phyloP scores from a whole-genome alignment of 2,888 invertebrate genomes.

The Agapetus fuscipes region DNA sequence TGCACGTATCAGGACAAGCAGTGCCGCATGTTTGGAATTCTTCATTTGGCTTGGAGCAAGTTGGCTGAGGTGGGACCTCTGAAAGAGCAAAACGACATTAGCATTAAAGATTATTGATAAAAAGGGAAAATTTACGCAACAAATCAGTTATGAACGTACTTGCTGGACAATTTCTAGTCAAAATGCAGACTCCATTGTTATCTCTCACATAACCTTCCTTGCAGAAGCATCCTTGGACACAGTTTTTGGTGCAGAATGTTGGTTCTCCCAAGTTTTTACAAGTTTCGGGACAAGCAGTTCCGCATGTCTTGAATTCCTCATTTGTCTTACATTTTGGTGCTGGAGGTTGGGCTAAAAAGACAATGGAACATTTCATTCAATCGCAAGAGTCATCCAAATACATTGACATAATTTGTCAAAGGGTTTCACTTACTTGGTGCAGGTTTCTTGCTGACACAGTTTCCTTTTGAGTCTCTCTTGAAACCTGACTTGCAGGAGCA shows the following conservation, averaged over 20 bases:
- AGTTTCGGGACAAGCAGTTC: slow-evolving; percentile 1
- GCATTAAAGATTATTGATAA: no score
- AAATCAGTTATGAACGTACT: no score
- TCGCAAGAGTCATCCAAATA: no score
- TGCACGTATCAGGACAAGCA: slow-evolving; percentile 5
- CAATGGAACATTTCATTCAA: no score
- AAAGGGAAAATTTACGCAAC: no score
- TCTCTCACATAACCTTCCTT: slow-evolving; percentile 14
- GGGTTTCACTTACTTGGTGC: no score
- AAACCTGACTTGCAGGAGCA: no score
- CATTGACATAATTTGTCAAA: no score
- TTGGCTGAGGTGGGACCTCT: background rate
- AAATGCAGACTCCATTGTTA: background rate
- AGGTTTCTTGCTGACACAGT: no score
- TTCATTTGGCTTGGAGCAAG: background rate
- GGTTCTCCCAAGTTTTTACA: slow-evolving; percentile 5
- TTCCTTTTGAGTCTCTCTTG: no score
- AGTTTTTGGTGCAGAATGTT: slow-evolving; percentile 5
- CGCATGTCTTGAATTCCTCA: slow-evolving; percentile 3
- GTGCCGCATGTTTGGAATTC: slow-evolving; percentile 2
- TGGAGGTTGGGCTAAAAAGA: no score
- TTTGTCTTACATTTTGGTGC: background rate
- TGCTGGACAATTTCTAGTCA: background rate
- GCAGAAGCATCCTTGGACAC: slow-evolving; percentile 20
- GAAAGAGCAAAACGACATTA: no score